phyloP scores from a whole-genome alignment of 1,140 invertebrate species.

The Drosophila asahinai region DNA sequence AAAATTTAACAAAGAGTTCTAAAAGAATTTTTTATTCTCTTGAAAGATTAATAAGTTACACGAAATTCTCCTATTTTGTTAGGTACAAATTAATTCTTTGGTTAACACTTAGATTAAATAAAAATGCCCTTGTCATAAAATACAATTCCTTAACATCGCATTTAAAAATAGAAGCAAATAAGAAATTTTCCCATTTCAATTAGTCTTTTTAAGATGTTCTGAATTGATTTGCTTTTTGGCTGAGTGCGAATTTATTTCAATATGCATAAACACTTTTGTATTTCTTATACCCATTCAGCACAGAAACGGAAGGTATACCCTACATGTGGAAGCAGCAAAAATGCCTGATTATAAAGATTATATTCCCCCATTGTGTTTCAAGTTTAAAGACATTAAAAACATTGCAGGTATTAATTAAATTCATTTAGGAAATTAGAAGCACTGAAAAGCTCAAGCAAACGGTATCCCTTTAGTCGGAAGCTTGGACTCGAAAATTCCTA shows the following conservation, averaged over 20 bases:
- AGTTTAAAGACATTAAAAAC: not conserved
- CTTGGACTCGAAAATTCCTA: not conserved
- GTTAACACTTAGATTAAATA: too few relatives aligned
- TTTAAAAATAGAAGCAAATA: not conserved
- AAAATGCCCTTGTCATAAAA: too few relatives aligned
- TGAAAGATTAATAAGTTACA: too few relatives aligned
- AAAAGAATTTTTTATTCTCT: too few relatives aligned
- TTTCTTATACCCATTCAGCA: conserved; percentile 14
- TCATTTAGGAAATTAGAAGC: not conserved
- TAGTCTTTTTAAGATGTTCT: conserved; percentile 45
- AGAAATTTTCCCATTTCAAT: conserved; percentile 7
- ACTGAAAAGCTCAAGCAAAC: not conserved
- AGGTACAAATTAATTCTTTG: too few relatives aligned
- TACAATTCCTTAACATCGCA: not conserved
- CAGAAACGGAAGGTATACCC: not conserved
- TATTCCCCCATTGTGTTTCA: not conserved
- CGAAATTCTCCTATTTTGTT: too few relatives aligned
- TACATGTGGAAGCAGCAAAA: not conserved
- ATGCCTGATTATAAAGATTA: not conserved
- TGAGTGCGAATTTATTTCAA: conserved; percentile 74
- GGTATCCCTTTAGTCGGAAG: conserved; percentile 6
- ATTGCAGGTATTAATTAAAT: not conserved
- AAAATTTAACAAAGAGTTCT: not conserved
- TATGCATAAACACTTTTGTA: conserved; percentile 39
- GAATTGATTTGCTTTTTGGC: conserved; percentile 68